phyloP scores from a whole-genome alignment of 92 coral and sea anemone species.

The Palythoa caribaeorum region DNA sequence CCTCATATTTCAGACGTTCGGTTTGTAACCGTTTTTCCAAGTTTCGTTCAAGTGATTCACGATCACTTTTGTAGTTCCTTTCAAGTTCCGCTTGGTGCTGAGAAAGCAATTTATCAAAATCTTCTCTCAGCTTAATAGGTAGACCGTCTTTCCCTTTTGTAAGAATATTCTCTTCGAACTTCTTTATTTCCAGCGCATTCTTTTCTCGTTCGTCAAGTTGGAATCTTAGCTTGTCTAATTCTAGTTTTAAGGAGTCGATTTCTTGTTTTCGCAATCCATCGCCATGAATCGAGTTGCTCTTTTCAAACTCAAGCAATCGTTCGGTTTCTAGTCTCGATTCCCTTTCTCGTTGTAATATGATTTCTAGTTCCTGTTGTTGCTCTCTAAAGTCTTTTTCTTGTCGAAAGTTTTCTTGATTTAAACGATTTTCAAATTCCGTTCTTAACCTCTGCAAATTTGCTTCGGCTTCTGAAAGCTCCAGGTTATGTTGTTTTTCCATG shows the following conservation, averaged over 20 bases:
- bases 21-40: conserved; percentile 67
- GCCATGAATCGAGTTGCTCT: conserved; percentile 48
- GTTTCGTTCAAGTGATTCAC: conserved; percentile 71
- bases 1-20: conserved; percentile 76
- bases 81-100: conserved; percentile 84
- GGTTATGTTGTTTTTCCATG: conserved; percentile 72
- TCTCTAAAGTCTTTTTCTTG: conserved; percentile 69
- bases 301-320: conserved; percentile 68
- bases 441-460: conserved; percentile 63
- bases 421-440: conserved; percentile 70
- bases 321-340: conserved; percentile 64
- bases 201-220: conserved; percentile 82
- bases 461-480: conserved; percentile 71
- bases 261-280: conserved; percentile 69
- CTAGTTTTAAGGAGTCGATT: conserved; percentile 65
- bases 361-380: conserved; percentile 66
- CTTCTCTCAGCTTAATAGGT: conserved; percentile 85
- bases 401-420: conserved; percentile 67
- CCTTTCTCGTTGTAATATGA: conserved; percentile 67
- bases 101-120: conserved; percentile 83
- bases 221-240: conserved; percentile 69
- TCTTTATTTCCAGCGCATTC: conserved; percentile 67
- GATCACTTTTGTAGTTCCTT: conserved; percentile 68
- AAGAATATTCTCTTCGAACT: conserved; percentile 74
- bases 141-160: conserved; percentile 86